Evolutionary conservation across 2,113 vertebrate species (phyloP).

Genomic region (Tragelaphus scriptus): DNA sequence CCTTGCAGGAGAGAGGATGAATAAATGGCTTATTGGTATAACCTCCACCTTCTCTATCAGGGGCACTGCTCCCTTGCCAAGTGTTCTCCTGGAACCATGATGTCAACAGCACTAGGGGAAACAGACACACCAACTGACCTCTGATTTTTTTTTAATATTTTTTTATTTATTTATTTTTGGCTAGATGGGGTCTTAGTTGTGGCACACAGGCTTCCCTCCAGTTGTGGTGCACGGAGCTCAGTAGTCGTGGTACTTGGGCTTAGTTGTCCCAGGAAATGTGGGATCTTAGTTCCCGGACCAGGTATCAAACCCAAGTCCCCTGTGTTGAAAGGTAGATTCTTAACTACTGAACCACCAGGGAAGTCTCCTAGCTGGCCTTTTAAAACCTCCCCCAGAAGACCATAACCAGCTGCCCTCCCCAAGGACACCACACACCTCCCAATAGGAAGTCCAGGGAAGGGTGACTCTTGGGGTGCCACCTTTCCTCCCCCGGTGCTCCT

Average conservation of each 20-base stretch:
- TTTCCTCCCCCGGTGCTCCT: no score
- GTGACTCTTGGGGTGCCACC: no score
- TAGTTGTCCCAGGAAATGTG: neutral
- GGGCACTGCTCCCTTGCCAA: neutral
- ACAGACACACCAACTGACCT: neutral
- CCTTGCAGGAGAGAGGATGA: neutral
- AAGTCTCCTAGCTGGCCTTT: neutral
- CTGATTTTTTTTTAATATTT: neutral
- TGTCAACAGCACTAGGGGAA: neutral
- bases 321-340: neutral
- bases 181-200: neutral
- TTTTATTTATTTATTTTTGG: neutral
- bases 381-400: neutral
- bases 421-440: neutral
- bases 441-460: neutral
- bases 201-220: neutral
- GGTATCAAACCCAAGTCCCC: neutral
- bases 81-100: neutral
- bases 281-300: neutral
- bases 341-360: neutral
- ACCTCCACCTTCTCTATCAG: neutral
- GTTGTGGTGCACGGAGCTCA: rapidly evolving
- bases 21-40: neutral
- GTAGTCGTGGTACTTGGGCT: neutral
- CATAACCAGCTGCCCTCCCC: neutral